Base-by-base conservation (phyloP, 2,888 invertebrate genomes). In the Scaeva pyrastri region DNA sequence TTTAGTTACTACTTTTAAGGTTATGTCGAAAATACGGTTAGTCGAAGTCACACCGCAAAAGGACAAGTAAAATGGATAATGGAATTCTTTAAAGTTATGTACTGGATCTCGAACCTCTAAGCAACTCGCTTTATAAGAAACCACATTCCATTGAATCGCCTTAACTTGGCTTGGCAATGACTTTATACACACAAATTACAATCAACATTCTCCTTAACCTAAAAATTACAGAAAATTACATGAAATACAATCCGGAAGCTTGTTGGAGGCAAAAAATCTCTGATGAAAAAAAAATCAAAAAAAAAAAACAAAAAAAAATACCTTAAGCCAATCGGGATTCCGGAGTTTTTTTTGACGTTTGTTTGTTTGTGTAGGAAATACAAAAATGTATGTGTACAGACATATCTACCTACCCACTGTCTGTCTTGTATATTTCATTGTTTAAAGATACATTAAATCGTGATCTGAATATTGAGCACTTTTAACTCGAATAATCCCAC, bases 391-490 rank as follows among this genome's bases (percentile, higher is more conserved):
- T 43, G 16, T 31, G 31, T 7, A 16, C 16, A 23, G 12, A 12
- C 12, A 10, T 31, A 23, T 56, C n/a, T 31, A 19, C 31, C 16
- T 16, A 36, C 12, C 12, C 10, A 48, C 56, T 45, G 10, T 41
- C 45, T 50, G 26, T 74, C 21, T 36, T 50, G 50, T 52, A 60
- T 70, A 79, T 50, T 73, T 81, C 85, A 81, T 81, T 86, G 85
- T 81, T 81, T 86, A 81, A 86, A 86, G 81, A 86, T 81, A 77
- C 85, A 86, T 81, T 86, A 77, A 86, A 81, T 81, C 85, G 85
- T 86, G 85, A 86, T 86, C 85, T 82, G 86, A 86, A 86, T 86
- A 86, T 82, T 86, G 86, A 86, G 86, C 73, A 77, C 66, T 64
- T 77, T 86, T 86, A 77, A 81, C 58, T 70, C 74, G 82, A 86